Conservation (phyloP, 53 echinoderm and acorn worm genomes). For the Luidia sarsii region DNA sequence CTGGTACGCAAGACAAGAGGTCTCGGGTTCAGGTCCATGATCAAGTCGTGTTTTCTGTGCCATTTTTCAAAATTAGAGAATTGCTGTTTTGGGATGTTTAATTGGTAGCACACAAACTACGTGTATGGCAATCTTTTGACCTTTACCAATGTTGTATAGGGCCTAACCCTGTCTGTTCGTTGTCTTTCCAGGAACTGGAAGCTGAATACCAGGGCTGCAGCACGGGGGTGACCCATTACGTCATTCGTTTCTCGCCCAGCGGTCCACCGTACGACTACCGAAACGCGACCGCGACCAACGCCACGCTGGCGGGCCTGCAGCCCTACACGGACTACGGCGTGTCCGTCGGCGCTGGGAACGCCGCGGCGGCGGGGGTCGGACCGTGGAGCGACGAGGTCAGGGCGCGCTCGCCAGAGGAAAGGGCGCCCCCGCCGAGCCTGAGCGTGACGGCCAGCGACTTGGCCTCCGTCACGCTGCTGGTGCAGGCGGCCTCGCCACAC, state of each 20-base stretch:
- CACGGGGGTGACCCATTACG: constrained; percentile 16
- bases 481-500: constrained; percentile 18
- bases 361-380: background rate
- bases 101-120: no score
- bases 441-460: background rate
- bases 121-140: no score
- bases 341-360: constrained; percentile 31
- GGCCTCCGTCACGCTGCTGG: constrained; percentile 22
- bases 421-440: constrained; percentile 10
- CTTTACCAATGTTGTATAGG: no score
- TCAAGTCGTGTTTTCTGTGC: no score
- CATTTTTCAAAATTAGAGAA: no score
- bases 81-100: no score
- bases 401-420: constrained; percentile 24
- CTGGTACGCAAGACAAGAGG: no score
- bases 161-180: no score
- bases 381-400: constrained; percentile 14
- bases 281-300: background rate
- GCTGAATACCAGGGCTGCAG: constrained; percentile 9
- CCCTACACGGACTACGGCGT: constrained; percentile 46
- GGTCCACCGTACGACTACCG: no score
- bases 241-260: constrained; percentile 1
- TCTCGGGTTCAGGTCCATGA: no score
- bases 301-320: constrained; percentile 10
- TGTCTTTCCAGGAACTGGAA: constrained; percentile 1